These are phyloP conservation scores for Calcarius lapponicus DNA, from an alignment of 2,797 vertebrate species.

Conservation along the genomic window DNA sequence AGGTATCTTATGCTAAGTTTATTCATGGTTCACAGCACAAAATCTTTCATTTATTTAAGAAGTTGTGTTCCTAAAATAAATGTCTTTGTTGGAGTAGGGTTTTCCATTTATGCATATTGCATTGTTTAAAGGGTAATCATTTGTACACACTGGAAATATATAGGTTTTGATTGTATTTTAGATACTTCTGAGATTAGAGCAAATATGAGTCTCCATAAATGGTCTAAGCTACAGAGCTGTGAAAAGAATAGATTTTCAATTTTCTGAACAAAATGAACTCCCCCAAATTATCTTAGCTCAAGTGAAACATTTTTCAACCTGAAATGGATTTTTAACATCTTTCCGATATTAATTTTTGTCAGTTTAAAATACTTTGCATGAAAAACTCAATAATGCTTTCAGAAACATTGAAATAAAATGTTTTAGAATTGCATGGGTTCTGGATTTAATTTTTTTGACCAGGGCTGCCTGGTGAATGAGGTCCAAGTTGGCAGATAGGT, in stretches of 20 bases:
- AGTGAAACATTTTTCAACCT: constrained; percentile 28
- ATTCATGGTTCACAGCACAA: background rate
- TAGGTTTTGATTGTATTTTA: constrained; percentile 1
- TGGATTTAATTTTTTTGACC: background rate
- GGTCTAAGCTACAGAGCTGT: background rate
- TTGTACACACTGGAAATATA: background rate
- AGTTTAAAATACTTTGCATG: background rate
- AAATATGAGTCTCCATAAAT: background rate
- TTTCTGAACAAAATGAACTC: constrained; percentile 9
- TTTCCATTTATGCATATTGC: constrained; percentile 31
- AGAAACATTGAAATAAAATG: background rate
- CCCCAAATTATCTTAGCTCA: constrained; percentile 24
- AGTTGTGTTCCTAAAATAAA: background rate
- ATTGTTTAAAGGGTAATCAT: constrained; percentile 14
- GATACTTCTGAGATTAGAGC: constrained; percentile 17
- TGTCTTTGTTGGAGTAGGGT: background rate
- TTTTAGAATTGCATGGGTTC: background rate
- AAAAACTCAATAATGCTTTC: background rate
- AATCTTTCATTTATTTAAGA: constrained; percentile 17
- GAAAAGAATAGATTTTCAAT: constrained; percentile 46
- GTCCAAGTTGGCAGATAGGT: background rate
- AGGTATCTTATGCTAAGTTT: background rate
- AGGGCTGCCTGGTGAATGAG: background rate
- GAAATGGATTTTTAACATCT: constrained; percentile 27
- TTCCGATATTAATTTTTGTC: constrained; percentile 5